Percentiles rank a stretch among this genome's conserved stretches.
These are phyloP conservation scores for Syngnathoides biaculeatus DNA, from an alignment of 2,113 vertebrate species.

Conservation along the genomic window DNA sequence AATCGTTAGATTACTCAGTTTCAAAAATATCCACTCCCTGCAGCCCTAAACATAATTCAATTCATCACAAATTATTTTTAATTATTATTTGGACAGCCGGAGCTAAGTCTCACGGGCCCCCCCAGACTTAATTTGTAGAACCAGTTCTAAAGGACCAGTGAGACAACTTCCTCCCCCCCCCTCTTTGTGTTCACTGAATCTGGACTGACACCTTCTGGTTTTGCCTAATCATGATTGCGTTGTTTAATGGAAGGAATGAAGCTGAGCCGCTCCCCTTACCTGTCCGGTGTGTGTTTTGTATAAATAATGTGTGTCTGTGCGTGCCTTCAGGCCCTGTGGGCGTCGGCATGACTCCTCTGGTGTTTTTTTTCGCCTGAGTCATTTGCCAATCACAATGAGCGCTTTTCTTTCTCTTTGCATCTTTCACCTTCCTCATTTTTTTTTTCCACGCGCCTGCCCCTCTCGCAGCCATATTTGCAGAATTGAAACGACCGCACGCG, in stretches of 20 bases:
- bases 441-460: background rate
- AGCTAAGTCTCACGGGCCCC: too few species aligned
- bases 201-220: conserved; percentile 36
- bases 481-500: background rate
- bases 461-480: conserved; percentile 4
- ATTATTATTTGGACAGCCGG: too few species aligned
- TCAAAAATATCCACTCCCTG: too few species aligned
- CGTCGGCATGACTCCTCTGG: conserved; percentile 50
- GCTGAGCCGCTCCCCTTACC: conserved; percentile 40
- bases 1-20: too few species aligned
- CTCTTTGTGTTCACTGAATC: conserved; percentile 1
- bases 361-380: conserved; percentile 42
- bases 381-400: conserved; percentile 50
- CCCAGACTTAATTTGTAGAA: background rate
- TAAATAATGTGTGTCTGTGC: conserved; percentile 37
- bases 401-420: conserved; percentile 31
- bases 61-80: too few species aligned
- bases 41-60: too few species aligned
- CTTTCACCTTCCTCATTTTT: conserved; percentile 18
- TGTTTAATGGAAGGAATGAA: conserved; percentile 51
- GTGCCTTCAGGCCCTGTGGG: conserved; percentile 42
- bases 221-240: conserved; percentile 31
- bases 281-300: conserved; percentile 28
- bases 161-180: too few species aligned
- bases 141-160: background rate